Percentiles rank a stretch among this genome's conserved stretches.
phyloP scores from a whole-genome alignment of 2,888 invertebrate genomes.

The Caenorhabditis sp. region DNA sequence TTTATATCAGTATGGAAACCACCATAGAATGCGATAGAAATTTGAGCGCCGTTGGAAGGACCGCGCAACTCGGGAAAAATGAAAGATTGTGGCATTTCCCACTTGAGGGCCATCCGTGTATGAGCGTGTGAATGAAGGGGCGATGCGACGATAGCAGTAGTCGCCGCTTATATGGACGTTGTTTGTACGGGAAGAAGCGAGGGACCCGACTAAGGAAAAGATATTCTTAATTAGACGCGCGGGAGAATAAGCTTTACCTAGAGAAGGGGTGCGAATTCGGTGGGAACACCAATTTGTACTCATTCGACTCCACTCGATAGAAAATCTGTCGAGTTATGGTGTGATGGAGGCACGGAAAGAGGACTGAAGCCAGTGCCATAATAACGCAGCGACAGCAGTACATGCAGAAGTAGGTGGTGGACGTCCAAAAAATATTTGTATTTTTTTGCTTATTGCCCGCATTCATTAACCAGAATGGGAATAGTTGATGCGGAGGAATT shows the following conservation, averaged over 20 bases:
- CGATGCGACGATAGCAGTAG: constrained; percentile 17
- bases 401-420: neutral
- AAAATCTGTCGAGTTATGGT: constrained; percentile 5
- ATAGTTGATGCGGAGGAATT: constrained; percentile 16
- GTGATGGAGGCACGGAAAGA: neutral
- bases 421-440: constrained; percentile 29
- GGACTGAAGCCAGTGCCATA: neutral
- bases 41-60: neutral
- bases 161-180: constrained; percentile 27
- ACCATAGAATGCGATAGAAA: neutral
- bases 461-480: constrained; percentile 35
- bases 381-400: constrained; percentile 26
- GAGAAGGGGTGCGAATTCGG: neutral
- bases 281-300: constrained; percentile 30
- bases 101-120: constrained; percentile 6
- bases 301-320: neutral
- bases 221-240: constrained; percentile 43
- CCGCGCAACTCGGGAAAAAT: constrained; percentile 7
- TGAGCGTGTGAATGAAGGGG: constrained; percentile 14
- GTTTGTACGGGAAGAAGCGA: constrained; percentile 42
- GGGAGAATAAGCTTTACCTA: constrained; percentile 1
- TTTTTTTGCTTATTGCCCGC: constrained; percentile 18
- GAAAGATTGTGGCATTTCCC: constrained; percentile 9
- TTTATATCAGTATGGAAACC: too few species aligned
- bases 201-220: constrained; percentile 15